Percentiles rank a stretch among this genome's conserved stretches.
phyloP scores from a whole-genome alignment of 1,140 invertebrate genomes.

The Calliopsis andreniformis region DNA sequence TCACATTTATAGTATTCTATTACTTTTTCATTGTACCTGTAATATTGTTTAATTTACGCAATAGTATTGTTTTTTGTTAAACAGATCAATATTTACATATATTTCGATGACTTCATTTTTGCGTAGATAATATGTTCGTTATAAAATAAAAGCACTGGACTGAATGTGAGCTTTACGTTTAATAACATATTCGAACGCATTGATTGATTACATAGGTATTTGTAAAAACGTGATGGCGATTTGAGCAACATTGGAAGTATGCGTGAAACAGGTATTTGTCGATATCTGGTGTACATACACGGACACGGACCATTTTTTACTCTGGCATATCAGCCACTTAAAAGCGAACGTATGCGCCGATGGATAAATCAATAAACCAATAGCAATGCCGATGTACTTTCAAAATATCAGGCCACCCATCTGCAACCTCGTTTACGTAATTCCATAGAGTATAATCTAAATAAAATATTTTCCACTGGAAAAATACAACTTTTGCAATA shows the following conservation, averaged over 20 bases:
- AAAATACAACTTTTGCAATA: too few relatives aligned
- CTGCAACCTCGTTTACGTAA: constrained; percentile 12
- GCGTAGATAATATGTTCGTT: too few relatives aligned
- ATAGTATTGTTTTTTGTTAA: too few relatives aligned
- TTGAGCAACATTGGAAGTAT: constrained; percentile 56
- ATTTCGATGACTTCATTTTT: too few relatives aligned
- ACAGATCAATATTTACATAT: too few relatives aligned
- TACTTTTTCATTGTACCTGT: too few relatives aligned
- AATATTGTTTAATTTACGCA: background rate
- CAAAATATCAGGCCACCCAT: constrained; percentile 51
- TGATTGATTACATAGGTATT: constrained; percentile 39
- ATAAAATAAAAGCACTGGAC: constrained; percentile 12
- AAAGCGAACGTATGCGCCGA: constrained; percentile 53
- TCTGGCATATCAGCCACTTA: constrained; percentile 61
- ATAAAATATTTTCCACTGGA: too few relatives aligned
- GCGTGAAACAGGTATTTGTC: constrained; percentile 24
- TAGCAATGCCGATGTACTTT: constrained; percentile 56
- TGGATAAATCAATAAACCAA: constrained; percentile 65
- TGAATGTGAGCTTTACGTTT: background rate
- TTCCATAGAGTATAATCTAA: background rate
- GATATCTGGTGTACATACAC: constrained; percentile 20
- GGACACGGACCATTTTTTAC: constrained; percentile 59
- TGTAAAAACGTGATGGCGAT: constrained; percentile 34
- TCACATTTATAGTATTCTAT: too few relatives aligned
- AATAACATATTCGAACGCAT: constrained; percentile 32